These are phyloP conservation scores for Odocoileus hemionus DNA, from an alignment of 2,113 vertebrate genomes.

Conservation along the genomic window DNA sequence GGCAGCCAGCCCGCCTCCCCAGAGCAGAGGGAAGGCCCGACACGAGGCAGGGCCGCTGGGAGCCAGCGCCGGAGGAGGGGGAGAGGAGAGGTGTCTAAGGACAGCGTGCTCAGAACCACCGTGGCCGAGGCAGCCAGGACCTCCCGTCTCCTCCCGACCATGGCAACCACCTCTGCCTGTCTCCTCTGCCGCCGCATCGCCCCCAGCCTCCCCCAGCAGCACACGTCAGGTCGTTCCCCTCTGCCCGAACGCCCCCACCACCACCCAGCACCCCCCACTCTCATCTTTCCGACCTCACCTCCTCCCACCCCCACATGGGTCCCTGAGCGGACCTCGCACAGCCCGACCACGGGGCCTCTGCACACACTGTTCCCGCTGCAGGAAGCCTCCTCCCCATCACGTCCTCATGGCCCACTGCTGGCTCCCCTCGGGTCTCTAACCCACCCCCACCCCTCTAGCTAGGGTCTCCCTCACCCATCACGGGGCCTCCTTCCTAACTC, in stretches of 20 bases:
- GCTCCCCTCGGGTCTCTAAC: not conserved
- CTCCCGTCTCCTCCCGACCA: accelerated
- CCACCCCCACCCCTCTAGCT: not conserved
- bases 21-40: not conserved
- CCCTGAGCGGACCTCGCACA: accelerated
- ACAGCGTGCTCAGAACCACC: not conserved
- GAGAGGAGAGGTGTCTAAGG: not conserved
- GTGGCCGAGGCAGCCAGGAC: not conserved
- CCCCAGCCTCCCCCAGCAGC: not conserved
- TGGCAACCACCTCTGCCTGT: accelerated
- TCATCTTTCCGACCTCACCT: not conserved
- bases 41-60: accelerated
- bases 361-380: not conserved
- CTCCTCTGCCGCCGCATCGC: not conserved
- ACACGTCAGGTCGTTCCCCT: not conserved
- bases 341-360: not conserved
- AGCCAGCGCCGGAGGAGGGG: not conserved
- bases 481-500: not conserved
- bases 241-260: not conserved
- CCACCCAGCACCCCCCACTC: not conserved
- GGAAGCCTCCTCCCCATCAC: not conserved
- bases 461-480: not conserved
- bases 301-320: not conserved
- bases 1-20: not conserved
- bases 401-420: accelerated